These are phyloP conservation scores for Kuschelorhynchus macadamiae DNA, from an alignment of 2,888 invertebrate genomes.

Conservation along the genomic window DNA sequence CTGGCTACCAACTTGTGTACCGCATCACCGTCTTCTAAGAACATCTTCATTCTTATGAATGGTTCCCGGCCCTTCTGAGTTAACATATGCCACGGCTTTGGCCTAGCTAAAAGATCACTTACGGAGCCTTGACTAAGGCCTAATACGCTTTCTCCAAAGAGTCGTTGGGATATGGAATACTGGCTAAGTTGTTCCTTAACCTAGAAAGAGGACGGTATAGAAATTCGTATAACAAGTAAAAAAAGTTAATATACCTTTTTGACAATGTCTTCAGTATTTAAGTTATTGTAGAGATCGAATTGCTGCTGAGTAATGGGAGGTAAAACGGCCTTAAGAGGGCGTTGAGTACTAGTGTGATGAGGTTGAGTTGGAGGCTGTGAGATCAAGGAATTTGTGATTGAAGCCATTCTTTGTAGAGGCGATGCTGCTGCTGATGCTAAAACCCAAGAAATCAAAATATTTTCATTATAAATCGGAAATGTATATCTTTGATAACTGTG, in stretches of 20 bases:
- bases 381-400: constrained; percentile 96
- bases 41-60: constrained; percentile 98
- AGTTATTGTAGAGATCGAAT: constrained; percentile 96
- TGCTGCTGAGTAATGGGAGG: constrained; percentile 99
- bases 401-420: constrained; percentile 97
- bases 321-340: constrained; percentile 95
- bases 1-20: constrained; percentile 96
- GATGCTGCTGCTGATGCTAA: constrained; percentile 84
- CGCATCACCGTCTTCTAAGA: constrained; percentile 95
- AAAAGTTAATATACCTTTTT: constrained; percentile 73
- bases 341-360: constrained; percentile 86
- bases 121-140: constrained; percentile 97
- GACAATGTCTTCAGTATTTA: constrained; percentile 99
- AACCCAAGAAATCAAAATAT: not conserved
- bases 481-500: too few relatives aligned
- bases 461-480: not conserved
- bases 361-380: constrained; percentile 90
- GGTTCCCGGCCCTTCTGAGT: constrained; percentile 97
- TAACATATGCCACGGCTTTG: constrained; percentile 99
- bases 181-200: constrained; percentile 95
- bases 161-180: constrained; percentile 96
- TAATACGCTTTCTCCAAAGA: constrained; percentile 98
- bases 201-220: constrained; percentile 1
- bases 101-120: constrained; percentile 95
- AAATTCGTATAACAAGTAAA: not conserved